Evolutionary conservation across 2,888 invertebrate species (phyloP).

Genomic region (Drosophila pseudotalamancana): DNA sequence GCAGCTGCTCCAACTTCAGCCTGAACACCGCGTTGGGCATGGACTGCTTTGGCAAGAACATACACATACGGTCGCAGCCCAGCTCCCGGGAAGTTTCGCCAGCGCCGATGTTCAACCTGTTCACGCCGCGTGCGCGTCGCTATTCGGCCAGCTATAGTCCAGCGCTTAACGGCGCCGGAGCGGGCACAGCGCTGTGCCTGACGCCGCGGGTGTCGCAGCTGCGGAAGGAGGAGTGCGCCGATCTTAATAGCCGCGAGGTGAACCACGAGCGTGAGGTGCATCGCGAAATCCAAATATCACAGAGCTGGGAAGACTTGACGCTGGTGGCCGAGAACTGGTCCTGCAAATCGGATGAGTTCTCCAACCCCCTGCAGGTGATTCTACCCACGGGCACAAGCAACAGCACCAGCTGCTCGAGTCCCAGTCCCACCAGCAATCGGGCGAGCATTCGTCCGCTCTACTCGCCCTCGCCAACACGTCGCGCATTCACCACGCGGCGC

Average conservation of each 20-base stretch:
- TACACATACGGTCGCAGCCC: slow-evolving; percentile 84
- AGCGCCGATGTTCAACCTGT: slow-evolving; percentile 89
- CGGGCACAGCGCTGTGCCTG: slow-evolving; percentile 85
- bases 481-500: slow-evolving; percentile 91
- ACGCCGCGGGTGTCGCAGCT: slow-evolving; percentile 95
- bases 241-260: slow-evolving; percentile 92
- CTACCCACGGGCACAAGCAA: slow-evolving; percentile 84
- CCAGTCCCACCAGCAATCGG: slow-evolving; percentile 86
- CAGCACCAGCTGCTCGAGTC: slow-evolving; percentile 86
- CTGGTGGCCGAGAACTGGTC: slow-evolving; percentile 88
- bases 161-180: slow-evolving; percentile 13
- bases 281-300: slow-evolving; percentile 96
- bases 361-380: slow-evolving; percentile 85
- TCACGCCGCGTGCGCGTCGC: slow-evolving; percentile 90
- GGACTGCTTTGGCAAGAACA: slow-evolving; percentile 73
- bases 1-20: slow-evolving; percentile 16
- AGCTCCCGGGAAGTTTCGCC: slow-evolving; percentile 87
- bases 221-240: slow-evolving; percentile 94
- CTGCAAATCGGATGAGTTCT: slow-evolving; percentile 85
- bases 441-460: slow-evolving; percentile 84
- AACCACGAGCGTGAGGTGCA: slow-evolving; percentile 96
- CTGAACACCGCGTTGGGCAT: slow-evolving; percentile 19
- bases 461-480: slow-evolving; percentile 94
- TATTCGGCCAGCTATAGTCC: slow-evolving; percentile 95
- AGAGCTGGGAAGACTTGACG: slow-evolving; percentile 96